Base-by-base conservation (phyloP, 2,113 vertebrate genomes). In the Megaptera novaeangliae region DNA sequence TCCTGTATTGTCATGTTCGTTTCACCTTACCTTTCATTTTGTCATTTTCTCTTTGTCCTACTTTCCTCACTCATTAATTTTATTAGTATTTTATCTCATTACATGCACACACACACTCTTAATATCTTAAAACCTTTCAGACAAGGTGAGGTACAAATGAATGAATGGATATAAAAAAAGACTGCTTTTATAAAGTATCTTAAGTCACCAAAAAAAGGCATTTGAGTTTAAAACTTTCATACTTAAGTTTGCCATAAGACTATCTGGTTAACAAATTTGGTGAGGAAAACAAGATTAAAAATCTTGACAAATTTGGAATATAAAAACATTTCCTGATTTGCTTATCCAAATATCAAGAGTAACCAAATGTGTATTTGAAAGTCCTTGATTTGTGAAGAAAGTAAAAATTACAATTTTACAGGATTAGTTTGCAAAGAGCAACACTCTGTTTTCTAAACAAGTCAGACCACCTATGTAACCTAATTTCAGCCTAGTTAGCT, bases 191-290 rank as follows among this genome's bases (percentile, higher is more conserved):
- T 71, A 78, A 95, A 89, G 13, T 36, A 59, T 74, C 34, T 89
- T 72, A 46, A 81, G 9, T 84, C 20, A 88, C 23, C 66, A 46
- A 64, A 71, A 49, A 44, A n/a, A 52, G 0, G 1, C 6, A 75
- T 75, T 80, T 92, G 5, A 21, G 6, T 17, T 68, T 89, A 90
- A 94, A 95, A 94, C 12, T 81, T 89, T 46, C 23, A 59, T 75
- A 84, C 95, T 61, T 3, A 75, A 71, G 25, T 83, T 77, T 95
- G 46, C 8, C 44, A 59, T 87, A 64, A 21, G 23, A 83, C 29
- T 63, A 96, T 87, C 25, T 92, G 92, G 41, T 80, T 61, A 97
- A 83, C 63, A 88, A 91, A 93, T 87, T 94, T 96, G 86, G 17
- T 92, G 59, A 88, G 29, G 13, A 87, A 96, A 91, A 74, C 2